Base-by-base conservation (phyloP, 2,888 invertebrate genomes). In the Scaptomyza tumidula region DNA sequence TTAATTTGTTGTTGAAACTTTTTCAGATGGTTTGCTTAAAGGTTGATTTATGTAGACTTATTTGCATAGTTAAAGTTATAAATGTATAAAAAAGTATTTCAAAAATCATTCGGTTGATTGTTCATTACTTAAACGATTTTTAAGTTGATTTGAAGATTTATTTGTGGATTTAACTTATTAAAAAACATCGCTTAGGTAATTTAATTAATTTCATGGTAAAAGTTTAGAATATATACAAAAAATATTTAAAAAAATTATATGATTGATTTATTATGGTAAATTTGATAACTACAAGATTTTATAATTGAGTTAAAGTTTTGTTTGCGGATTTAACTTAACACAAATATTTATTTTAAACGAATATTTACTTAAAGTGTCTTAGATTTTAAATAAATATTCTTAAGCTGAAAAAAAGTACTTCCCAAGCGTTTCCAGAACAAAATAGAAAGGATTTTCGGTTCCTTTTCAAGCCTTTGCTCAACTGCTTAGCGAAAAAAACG, bases 401-500 rank as follows among this genome's bases (percentile, higher is more conserved):
- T 27, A 27, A 27, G 3, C 4, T 16, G 16, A 49, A 14, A 31
- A 31, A 6, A 31, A 1, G 5, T 10, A 3, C 33, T 33, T 33
- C 2, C 10, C 10, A 33, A 33, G 10, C 35, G 16, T 33, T 24
- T 44, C 31, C 10, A 1, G 2, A 13, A 43, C 16, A 2, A 19
- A 46, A 35, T 2, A 6, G 7, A 24, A 49, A 24, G 43, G 13
- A 9, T 39, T 14, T 14, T 9, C 9, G 14, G 3, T 14, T n/a
- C 16, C 7, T 19, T 10, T 10, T 9, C 4, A 14, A 10, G n/a
- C 16, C 13, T 53, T 63, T 57, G 39, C n/a, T 35, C 49, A 52
- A 58, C 58, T 41, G 65, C 44, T 50, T 19, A 4, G 10, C 33
- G 2, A 14, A 50, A 57, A 74, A 73, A 53, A n/a, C 78, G 68